A percentile compares a stretch with the other conserved stretches of the same genome.
These are phyloP conservation scores for Eristalis pertinax DNA, from an alignment of 2,888 invertebrate species.

Conservation along the genomic window DNA sequence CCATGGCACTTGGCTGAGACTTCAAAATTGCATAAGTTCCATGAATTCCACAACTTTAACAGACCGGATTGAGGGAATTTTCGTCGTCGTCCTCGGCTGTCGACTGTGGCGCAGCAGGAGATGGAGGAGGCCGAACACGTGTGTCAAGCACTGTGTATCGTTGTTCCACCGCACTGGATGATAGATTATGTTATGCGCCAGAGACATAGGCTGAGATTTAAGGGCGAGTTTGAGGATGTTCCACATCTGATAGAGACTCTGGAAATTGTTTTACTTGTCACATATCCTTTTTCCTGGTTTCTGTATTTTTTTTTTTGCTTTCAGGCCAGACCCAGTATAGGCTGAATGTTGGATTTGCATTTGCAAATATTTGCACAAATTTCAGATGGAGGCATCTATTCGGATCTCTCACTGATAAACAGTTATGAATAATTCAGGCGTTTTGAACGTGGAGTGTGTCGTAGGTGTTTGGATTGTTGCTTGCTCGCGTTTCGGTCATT, in stretches of 20 bases:
- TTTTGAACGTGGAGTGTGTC: background rate
- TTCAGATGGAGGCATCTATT: constrained; percentile 37
- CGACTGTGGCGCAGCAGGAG: too few relatives aligned
- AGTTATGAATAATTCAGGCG: constrained; percentile 53
- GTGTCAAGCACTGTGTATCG: background rate
- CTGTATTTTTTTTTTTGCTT: background rate
- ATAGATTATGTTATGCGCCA: constrained; percentile 9
- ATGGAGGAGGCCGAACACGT: too few relatives aligned
- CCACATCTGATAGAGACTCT: background rate
- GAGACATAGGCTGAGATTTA: constrained; percentile 38
- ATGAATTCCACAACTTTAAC: constrained; percentile 25
- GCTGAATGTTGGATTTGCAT: constrained; percentile 31
- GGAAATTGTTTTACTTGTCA: background rate
- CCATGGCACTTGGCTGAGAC: constrained; percentile 8
- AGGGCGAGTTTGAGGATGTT: background rate
- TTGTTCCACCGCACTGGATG: background rate
- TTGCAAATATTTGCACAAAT: constrained; percentile 59
- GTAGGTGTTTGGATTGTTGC: background rate
- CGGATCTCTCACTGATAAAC: background rate
- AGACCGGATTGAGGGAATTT: constrained; percentile 3
- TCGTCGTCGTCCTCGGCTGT: background rate
- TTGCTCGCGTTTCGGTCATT: constrained; percentile 21
- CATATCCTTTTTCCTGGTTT: constrained; percentile 8
- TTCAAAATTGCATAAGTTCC: constrained; percentile 46
- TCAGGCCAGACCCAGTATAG: background rate